Base-by-base conservation (phyloP, 2,113 vertebrate genomes). In the Myotis davidii region DNA sequence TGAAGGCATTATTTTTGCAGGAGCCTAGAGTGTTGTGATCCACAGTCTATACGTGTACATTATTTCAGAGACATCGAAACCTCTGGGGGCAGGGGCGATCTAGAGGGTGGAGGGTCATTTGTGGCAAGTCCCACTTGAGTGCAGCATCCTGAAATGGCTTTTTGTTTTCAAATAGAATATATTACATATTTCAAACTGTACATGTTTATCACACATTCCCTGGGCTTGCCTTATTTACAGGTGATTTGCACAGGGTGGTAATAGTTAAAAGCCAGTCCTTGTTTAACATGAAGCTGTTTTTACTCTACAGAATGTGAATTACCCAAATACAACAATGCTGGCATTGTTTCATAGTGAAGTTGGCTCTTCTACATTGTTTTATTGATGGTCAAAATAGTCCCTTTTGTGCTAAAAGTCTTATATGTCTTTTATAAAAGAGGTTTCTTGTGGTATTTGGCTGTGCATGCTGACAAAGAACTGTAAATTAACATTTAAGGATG, bases 121-220 rank as follows among this genome's bases (percentile, higher is more conserved):
- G 69, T 16, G 16, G 34, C 85, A 76, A 74, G 85, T 77, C 84
- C 72, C 56, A 90, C 77, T 90, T 92, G 87, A 96, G 11, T 90
- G 50, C 37, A 56, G 48, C 56, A 54, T 93, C 96, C 89, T 92
- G 54, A 97, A 96, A 96, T 97, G 89, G 87, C 42, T 88, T 95
- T 97, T 85, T 96, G 94, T 97, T 96, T 97, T 95, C 94, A 89
- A 96, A 76, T 96, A 83, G 81, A 96, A 92, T 90, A 83, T 85
- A 96, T 96, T 95, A 94, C 96, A 94, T 96, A 95, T 96, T 96
- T 97, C 94, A 95, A 93, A 93, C 90, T 77, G 42, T 88, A 87
- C 87, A 45, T 97, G 82, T 97, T 97, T 97, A 95, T 98, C 85
- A 95, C 95, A 94, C 88, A 25, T 94, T 97, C 77, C 50, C 82